These are phyloP conservation scores for Coregonus clupeaformis DNA, from an alignment of 2,113 vertebrate genomes.

Conservation along the genomic window DNA sequence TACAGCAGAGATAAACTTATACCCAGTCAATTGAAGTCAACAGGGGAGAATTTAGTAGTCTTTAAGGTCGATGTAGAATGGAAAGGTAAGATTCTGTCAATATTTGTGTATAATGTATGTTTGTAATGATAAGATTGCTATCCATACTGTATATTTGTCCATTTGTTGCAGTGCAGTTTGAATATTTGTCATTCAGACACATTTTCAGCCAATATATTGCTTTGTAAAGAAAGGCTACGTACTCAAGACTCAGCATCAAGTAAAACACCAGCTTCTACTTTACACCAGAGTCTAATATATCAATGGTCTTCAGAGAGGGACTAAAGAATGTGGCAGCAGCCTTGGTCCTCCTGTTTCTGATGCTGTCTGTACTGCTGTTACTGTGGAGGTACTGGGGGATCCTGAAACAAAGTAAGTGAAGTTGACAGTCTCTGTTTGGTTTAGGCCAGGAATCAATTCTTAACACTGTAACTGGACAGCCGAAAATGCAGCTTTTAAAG, in stretches of 20 bases:
- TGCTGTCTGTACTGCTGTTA: not conserved
- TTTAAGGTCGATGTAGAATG: not conserved
- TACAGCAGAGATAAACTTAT: not conserved
- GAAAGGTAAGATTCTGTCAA: not conserved
- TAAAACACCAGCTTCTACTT: too few relatives aligned
- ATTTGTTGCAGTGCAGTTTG: too few relatives aligned
- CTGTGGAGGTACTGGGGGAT: not conserved
- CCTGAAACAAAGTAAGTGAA: not conserved
- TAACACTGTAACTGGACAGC: too few relatives aligned
- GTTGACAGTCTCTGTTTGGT: not conserved
- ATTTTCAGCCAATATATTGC: too few relatives aligned
- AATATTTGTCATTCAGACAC: too few relatives aligned
- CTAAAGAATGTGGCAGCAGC: too few relatives aligned
- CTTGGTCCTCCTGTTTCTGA: not conserved
- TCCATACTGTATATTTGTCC: not conserved
- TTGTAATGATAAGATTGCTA: not conserved
- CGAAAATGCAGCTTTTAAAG: too few relatives aligned
- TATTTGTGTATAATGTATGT: not conserved
- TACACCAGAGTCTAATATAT: too few relatives aligned
- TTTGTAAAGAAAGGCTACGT: too few relatives aligned
- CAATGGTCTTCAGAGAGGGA: too few relatives aligned
- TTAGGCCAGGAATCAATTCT: too few relatives aligned
- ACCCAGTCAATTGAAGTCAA: not conserved
- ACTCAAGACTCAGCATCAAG: too few relatives aligned
- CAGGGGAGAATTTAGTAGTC: not conserved